Base-by-base conservation (phyloP, 2,113 vertebrate genomes). In the Oreochromis tanganicae region DNA sequence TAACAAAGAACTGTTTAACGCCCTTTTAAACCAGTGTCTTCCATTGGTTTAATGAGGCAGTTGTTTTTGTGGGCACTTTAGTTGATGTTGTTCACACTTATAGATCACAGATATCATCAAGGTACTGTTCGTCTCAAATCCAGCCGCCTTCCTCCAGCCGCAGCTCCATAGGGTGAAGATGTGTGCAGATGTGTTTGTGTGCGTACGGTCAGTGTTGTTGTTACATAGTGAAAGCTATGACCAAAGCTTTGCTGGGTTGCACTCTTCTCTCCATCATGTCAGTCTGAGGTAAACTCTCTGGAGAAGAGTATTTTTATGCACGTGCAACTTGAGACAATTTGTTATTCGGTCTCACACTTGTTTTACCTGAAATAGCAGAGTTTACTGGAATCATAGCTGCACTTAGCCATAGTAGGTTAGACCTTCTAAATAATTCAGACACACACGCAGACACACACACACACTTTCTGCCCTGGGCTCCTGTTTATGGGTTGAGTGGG, bases 391-490 rank as follows among this genome's bases (percentile, higher is more conserved):
- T 91, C 85, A 66, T 85, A 81, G 84, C 90, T 84, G 87, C 89
- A 88, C 91, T 83, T 91, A 91, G 63, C 85, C 80, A 80, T 85
- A 84, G 89, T 81, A 91, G 88, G 95, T 95, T 95, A 94, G 94
- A 95, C 71, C 85, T 86, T 90, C 88, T 96, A 85, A 96, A 96
- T 96, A 95, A 96, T 96, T 95, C 93, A 96, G 85, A 54, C 81
- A 34, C n/a, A 68, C 79, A 83, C 84, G 57, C 86, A 34, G 32
- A 59, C 71, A 63, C 80, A 68, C 46, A 36, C 38, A 61, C 78
- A 57, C 56, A 19, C 46, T 34, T 48, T 75, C 84, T 50, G 84
- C 93, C 89, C 80, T 88, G 84, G 83, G 94, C 93, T 89, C 87
- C 86, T 83, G 92, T 91, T 92, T 90, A 92, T n/a, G 85, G 91